Base-by-base conservation (phyloP, 1,140 invertebrate genomes). In the Solenopsis invicta region DNA sequence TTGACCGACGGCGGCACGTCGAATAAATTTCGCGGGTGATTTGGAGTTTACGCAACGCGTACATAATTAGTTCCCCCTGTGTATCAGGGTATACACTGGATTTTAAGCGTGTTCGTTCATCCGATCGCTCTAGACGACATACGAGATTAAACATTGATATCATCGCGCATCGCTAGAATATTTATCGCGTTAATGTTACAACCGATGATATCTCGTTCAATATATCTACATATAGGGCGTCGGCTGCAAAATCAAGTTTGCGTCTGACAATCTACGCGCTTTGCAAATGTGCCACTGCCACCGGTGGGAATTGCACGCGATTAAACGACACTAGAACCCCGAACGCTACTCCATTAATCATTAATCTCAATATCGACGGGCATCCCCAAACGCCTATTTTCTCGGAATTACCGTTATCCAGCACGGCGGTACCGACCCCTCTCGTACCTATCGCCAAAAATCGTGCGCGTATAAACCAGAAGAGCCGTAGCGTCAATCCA, bases 291-390 rank as follows among this genome's bases (percentile, higher is more conserved):
- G 64, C 54, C 54, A 41, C n/a, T 34, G 18, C n/a, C n/a, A 18
- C 29, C 69, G 69, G 13, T 45, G 64, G 62, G 50, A 86, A 86
- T 86, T 67, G 64, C 62, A 24, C 41, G 50, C 75, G 61, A 86
- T 86, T 67, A 86, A 86, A 67, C 77, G 75, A 67, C 34, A 86
- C 62, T 59, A 61, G 80, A 59, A 67, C n/a, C 50, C 48, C 52
- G 62, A 56, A 62, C 48, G 50, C 61, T 52, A 80, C 78, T 86
- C 48, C 69, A 87, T 87, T 85, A 85, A 72, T 87, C 86, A 87
- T 85, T 87, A 75, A 87, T 75, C 64, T 74, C 61, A 69, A 66
- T 74, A 64, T 78, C 75, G 80, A 41, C 45, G 48, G 69, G 29
- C 45, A 78, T 64, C 66, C 69, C 48, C 18, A 69, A 41, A 64